Percentiles rank a stretch among this genome's conserved stretches.
phyloP scores from a whole-genome alignment of 2,113 vertebrate genomes.

The Aplodontia rufa region DNA sequence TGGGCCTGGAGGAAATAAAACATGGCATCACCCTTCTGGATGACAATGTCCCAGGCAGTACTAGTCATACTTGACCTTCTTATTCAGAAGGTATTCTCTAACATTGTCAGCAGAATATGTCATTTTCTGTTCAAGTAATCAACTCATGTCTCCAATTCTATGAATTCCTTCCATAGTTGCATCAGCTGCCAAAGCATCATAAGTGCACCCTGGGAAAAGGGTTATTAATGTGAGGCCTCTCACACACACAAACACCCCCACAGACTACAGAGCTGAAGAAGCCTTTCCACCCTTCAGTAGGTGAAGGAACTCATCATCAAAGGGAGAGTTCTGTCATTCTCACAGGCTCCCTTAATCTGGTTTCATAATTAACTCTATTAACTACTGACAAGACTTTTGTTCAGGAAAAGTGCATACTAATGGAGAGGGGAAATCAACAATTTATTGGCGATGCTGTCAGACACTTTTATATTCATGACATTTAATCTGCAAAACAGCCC shows the following conservation, averaged over 20 bases:
- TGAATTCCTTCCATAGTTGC: constrained; percentile 20
- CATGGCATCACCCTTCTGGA: not conserved
- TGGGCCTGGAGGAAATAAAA: not conserved
- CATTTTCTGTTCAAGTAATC: constrained; percentile 34
- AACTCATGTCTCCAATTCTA: not conserved
- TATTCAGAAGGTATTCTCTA: not conserved
- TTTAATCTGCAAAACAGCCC: constrained; percentile 17
- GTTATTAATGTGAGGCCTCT: not conserved
- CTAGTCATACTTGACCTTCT: not conserved
- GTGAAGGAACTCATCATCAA: constrained; percentile 40
- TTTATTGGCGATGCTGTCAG: not conserved
- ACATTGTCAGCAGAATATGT: not conserved
- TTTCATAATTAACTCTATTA: constrained; percentile 43
- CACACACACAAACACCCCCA: not conserved
- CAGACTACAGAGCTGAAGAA: not conserved
- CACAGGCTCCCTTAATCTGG: constrained; percentile 21
- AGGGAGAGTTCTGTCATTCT: no score
- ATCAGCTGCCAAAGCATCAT: not conserved
- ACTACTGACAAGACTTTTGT: constrained; percentile 28
- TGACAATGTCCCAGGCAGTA: not conserved
- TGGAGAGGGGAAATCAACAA: constrained; percentile 13
- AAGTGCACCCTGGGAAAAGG: not conserved
- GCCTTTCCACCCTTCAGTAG: not conserved
- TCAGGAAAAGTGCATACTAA: constrained; percentile 20
- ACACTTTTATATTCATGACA: not conserved